Conservation (phyloP, 2,113 vertebrate species). For the Apodemus speciosus region DNA sequence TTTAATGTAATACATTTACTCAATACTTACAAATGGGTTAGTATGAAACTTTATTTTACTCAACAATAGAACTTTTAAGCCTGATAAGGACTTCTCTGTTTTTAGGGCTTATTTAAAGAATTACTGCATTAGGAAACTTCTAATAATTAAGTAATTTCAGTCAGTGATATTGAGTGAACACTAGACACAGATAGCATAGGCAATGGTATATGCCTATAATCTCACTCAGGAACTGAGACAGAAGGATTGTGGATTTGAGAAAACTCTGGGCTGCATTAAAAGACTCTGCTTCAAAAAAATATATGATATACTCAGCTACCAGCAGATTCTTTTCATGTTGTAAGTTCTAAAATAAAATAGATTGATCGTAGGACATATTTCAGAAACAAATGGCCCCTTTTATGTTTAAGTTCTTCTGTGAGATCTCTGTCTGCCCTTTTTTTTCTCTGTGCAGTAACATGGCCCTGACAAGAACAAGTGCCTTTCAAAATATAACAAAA, state of each 20-base stretch:
- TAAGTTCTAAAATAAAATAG: neutral
- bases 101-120: neutral
- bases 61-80: neutral
- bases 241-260: neutral
- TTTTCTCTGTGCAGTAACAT: neutral
- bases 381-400: neutral
- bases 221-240: neutral
- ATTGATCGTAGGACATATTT: neutral
- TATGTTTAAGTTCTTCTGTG: neutral
- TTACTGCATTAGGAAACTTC: neutral
- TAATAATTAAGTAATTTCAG: neutral
- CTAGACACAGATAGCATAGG: neutral
- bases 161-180: neutral
- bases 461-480: neutral
- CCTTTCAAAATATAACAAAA: neutral
- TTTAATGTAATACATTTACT: neutral
- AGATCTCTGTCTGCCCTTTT: neutral
- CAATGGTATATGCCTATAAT: neutral
- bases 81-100: neutral
- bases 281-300: neutral
- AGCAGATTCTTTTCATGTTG: neutral
- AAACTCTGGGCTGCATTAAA: neutral
- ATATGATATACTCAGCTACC: accelerated
- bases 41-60: neutral
- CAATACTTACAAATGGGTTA: neutral